These are phyloP conservation scores for Amphiprion clarkii DNA, from an alignment of 2,797 vertebrate genomes.

Conservation along the genomic window DNA sequence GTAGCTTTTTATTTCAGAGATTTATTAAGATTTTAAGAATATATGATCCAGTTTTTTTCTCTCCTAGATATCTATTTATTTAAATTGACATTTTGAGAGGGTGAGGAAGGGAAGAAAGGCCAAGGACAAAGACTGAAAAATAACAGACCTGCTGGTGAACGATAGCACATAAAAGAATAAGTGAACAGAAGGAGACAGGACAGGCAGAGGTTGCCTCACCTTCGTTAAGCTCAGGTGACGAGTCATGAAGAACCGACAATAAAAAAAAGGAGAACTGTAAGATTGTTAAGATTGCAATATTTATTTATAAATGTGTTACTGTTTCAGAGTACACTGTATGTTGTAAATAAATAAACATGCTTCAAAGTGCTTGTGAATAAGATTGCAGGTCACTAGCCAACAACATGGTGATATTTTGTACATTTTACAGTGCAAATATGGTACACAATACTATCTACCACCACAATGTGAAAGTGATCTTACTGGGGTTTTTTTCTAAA, in stretches of 20 bases:
- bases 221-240: conserved; percentile 88
- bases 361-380: conserved; percentile 85
- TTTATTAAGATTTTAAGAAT: conserved; percentile 68
- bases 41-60: conserved; percentile 54
- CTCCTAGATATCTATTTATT: conserved; percentile 79
- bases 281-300: conserved; percentile 83
- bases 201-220: conserved; percentile 69
- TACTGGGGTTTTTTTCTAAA: conserved; percentile 73
- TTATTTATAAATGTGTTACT: conserved; percentile 85
- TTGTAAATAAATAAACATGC: conserved; percentile 89
- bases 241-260: conserved; percentile 76
- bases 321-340: conserved; percentile 83
- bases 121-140: conserved; percentile 22
- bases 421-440: conserved; percentile 76
- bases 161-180: conserved; percentile 66
- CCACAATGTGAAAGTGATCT: conserved; percentile 77
- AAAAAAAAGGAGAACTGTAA: conserved; percentile 73
- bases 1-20: conserved; percentile 71
- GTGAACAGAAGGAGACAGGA: conserved; percentile 35
- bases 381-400: conserved; percentile 75
- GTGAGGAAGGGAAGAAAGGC: conserved; percentile 62
- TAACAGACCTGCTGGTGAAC: conserved; percentile 47
- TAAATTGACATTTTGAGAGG: conserved; percentile 75
- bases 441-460: conserved; percentile 70
- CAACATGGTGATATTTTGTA: conserved; percentile 81